Evolutionary conservation across 2,113 vertebrate species (phyloP), one percentile per base, ranked within the genome.

Genomic region (Spea multiplicata): DNA sequence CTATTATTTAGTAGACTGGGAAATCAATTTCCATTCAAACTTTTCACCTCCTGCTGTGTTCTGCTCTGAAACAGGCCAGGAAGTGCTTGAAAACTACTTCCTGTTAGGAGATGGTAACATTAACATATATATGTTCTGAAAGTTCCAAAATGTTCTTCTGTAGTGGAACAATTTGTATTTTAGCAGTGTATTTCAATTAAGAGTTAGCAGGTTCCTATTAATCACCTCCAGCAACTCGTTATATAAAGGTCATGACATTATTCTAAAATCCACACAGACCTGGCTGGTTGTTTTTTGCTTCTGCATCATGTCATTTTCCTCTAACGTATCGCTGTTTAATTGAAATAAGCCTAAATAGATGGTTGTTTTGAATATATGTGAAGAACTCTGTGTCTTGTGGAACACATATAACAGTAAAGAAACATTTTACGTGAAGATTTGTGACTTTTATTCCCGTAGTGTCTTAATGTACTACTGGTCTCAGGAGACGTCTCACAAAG

Each of bases 381-480:
- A 62, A 78, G 53, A 64, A 8, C 7, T 3, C 13, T 12, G 52
- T 59, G 47, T 71, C 55, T 65, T 71, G 48, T 64, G 13, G 76
- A 16, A 52, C 49, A n/a, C 57, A 50, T 67, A 65, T 65, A 78
- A 72, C 17, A 71, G 48, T 66, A 72, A 67, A 66, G 53, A 59
- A 61, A 64, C 46, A 57, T 69, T 73, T 74, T 74, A 80, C 71
- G 74, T 68, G 64, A 66, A 80, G 45, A 68, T 67, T 16, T 66
- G 55, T 50, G 66, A 49, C 66, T 72, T 73, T 72, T 65, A 49
- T 74, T 59, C 78, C 50, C 57, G 49, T 64, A 47, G 62, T 80
- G 48, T 46, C 61, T 66, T 73, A 80, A 80, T 74, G 70, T 80
- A 74, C 44, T 67, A 62, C 44, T 67, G 48, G 46, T 68, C 67